Conservation (phyloP, 2,888 invertebrate species). For the Callyntrura guangdongensis region DNA sequence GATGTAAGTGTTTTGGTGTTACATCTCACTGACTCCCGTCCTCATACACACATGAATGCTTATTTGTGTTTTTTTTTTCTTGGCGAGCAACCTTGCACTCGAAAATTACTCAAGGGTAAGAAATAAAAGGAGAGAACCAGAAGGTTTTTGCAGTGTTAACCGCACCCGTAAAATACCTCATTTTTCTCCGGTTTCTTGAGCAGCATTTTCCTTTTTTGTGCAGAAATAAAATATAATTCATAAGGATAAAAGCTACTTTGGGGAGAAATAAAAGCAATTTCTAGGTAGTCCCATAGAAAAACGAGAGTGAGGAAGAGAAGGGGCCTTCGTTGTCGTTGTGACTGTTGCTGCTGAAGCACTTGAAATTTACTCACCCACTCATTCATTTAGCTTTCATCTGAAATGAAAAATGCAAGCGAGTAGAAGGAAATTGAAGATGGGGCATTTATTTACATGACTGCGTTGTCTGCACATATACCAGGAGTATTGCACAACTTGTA, state of each 20-base stretch:
- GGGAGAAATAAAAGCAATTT: conserved; percentile 53
- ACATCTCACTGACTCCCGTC: neutral
- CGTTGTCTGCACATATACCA: neutral
- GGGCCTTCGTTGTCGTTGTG: neutral
- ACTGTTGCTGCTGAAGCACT: conserved; percentile 3
- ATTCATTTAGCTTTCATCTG: conserved; percentile 30
- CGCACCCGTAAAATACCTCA: neutral
- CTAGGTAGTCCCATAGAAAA: conserved; percentile 13
- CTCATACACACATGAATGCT: neutral
- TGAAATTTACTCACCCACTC: neutral
- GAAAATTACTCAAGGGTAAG: conserved; percentile 10
- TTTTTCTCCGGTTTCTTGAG: neutral
- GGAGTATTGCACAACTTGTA: neutral
- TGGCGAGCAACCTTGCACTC: conserved; percentile 41
- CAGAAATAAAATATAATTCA: conserved; percentile 36
- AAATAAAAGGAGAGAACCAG: neutral
- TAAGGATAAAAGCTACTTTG: conserved; percentile 46
- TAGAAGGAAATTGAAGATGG: conserved; percentile 1
- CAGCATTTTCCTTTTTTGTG: neutral
- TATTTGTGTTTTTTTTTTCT: neutral
- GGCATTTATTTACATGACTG: neutral
- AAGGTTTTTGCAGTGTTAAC: neutral
- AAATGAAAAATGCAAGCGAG: conserved; percentile 35
- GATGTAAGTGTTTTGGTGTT: conserved; percentile 25
- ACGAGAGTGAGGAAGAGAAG: neutral